These are phyloP conservation scores for Pangasianodon gigas DNA, from an alignment of 2,113 vertebrate genomes.

Conservation along the genomic window DNA sequence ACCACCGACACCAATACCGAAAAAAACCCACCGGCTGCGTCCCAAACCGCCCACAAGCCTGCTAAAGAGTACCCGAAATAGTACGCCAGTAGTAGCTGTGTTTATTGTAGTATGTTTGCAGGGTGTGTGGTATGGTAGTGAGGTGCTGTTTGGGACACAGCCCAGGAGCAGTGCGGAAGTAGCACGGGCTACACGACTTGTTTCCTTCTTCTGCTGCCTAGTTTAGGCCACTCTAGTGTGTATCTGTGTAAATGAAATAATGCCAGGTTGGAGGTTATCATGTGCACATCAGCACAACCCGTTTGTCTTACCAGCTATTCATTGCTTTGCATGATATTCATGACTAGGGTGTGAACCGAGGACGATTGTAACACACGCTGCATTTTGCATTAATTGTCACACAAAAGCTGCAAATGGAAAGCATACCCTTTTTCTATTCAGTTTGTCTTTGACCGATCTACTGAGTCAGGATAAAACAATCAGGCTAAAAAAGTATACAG, in stretches of 20 bases:
- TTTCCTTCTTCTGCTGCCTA: conserved; percentile 11
- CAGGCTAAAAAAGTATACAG: background rate
- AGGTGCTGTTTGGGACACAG: conserved; percentile 10
- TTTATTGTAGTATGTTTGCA: background rate
- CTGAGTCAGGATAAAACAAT: background rate
- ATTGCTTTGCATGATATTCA: background rate
- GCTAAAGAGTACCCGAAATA: conserved; percentile 15
- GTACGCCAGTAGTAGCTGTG: background rate
- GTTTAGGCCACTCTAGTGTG: background rate
- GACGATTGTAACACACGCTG: background rate
- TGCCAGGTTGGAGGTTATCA: background rate
- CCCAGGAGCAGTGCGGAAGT: conserved; percentile 74
- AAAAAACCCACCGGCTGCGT: background rate
- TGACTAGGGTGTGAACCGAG: background rate
- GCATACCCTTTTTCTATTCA: background rate
- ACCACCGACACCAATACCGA: conserved; percentile 42
- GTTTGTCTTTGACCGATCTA: background rate
- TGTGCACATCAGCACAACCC: background rate
- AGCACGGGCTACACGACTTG: background rate
- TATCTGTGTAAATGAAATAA: background rate
- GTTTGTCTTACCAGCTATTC: background rate
- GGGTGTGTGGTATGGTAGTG: background rate
- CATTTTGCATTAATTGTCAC: background rate
- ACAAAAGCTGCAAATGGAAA: background rate
- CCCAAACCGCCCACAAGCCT: conserved; percentile 40